These are phyloP conservation scores for Origma solitaria DNA, from an alignment of 2,113 vertebrate species.

Conservation along the genomic window DNA sequence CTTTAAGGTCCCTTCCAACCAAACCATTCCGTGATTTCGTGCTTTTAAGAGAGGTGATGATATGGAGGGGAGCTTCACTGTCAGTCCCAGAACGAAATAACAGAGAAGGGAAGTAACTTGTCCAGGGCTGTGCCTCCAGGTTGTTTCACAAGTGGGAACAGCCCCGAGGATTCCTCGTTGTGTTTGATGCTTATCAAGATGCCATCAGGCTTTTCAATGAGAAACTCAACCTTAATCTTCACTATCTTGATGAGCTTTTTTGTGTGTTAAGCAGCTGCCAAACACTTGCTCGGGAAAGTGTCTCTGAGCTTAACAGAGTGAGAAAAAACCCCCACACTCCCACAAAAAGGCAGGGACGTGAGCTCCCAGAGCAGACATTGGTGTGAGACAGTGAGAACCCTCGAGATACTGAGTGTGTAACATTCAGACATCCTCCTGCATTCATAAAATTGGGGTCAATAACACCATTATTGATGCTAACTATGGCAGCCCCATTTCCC, in stretches of 20 bases:
- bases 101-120: not conserved
- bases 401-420: not conserved
- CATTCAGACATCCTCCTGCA: not conserved
- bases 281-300: not conserved
- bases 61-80: rapidly evolving
- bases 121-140: not conserved
- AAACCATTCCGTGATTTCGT: not conserved
- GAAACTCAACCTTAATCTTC: not conserved
- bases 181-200: not conserved
- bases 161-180: not conserved
- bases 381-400: not conserved
- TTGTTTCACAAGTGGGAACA: not conserved
- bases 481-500: slow-evolving; percentile 16
- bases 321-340: not conserved
- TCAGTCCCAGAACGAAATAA: not conserved
- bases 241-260: not conserved
- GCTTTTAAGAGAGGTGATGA: not conserved
- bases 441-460: slow-evolving; percentile 42
- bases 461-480: slow-evolving; percentile 26
- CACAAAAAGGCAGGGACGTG: not conserved
- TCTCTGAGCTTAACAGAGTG: not conserved
- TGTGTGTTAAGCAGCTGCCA: not conserved
- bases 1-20: not conserved
- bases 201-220: not conserved
- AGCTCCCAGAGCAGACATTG: not conserved